These are phyloP conservation scores for Hypocryptadius cinnamomeus DNA, from an alignment of 2,113 vertebrate species.

Conservation along the genomic window DNA sequence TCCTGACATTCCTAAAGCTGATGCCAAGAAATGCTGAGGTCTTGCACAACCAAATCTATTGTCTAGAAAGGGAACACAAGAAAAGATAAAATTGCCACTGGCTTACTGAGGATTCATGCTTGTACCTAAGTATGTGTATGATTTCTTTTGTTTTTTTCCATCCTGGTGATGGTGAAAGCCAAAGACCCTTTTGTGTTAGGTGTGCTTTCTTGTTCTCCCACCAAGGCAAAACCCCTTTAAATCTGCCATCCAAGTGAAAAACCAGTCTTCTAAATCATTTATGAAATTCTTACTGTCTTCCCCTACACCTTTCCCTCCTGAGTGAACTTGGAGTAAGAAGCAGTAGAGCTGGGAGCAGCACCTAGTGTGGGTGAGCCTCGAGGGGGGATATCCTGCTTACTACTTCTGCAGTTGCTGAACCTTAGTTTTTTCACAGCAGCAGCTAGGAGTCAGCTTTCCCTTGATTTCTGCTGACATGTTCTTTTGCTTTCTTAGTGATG, in stretches of 20 bases:
- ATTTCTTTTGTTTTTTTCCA: background rate
- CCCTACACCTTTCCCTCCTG: background rate
- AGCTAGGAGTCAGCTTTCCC: background rate
- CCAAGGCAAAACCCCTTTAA: background rate
- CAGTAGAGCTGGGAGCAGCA: background rate
- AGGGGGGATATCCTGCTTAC: background rate
- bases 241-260: background rate
- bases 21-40: background rate
- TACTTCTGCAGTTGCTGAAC: background rate
- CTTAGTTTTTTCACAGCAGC: background rate
- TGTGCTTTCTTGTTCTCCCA: background rate
- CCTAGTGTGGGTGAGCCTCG: rapidly evolving
- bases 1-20: background rate
- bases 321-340: background rate
- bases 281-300: background rate
- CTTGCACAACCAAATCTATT: background rate
- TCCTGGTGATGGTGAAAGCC: background rate
- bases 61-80: background rate
- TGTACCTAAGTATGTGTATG: background rate
- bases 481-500: background rate
- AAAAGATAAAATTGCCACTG: background rate
- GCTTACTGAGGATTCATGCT: background rate
- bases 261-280: background rate
- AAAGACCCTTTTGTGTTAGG: background rate
- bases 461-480: background rate